Percentiles rank a stretch among this genome's conserved stretches.
Evolutionary conservation across 2,797 vertebrate genomes (phyloP).

Genomic region (Mycteria americana): DNA sequence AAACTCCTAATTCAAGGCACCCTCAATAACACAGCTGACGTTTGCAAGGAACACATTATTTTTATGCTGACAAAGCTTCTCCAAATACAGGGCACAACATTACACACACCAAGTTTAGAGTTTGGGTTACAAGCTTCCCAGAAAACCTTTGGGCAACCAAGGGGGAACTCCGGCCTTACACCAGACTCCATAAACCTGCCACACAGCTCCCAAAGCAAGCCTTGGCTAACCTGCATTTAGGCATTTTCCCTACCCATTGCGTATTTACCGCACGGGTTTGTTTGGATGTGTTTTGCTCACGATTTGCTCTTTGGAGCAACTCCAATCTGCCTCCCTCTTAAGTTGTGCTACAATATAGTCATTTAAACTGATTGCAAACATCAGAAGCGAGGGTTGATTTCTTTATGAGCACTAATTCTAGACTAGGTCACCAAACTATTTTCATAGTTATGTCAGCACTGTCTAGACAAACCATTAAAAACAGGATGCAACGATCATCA

Average conservation of each 20-base stretch:
- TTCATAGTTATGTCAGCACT: conserved; percentile 63
- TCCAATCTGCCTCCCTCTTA: conserved; percentile 62
- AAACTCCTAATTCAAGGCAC: neutral
- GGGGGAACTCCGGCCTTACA: neutral
- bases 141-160: neutral
- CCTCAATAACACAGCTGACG: neutral
- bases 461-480: conserved; percentile 68
- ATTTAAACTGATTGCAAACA: conserved; percentile 61
- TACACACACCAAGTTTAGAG: neutral
- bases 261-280: neutral
- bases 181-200: neutral
- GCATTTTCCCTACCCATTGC: neutral
- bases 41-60: neutral
- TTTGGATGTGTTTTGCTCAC: conserved; percentile 46
- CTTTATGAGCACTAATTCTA: conserved; percentile 55
- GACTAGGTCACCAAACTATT: conserved; percentile 63
- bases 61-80: neutral
- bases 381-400: conserved; percentile 56
- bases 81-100: neutral
- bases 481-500: conserved; percentile 40
- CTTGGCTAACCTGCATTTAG: conserved; percentile 12
- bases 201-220: neutral
- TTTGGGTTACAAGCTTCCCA: neutral
- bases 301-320: conserved; percentile 50
- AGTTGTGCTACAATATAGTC: conserved; percentile 24